phyloP scores from a whole-genome alignment of 2,888 invertebrate species.

The Harmothoe impar region DNA sequence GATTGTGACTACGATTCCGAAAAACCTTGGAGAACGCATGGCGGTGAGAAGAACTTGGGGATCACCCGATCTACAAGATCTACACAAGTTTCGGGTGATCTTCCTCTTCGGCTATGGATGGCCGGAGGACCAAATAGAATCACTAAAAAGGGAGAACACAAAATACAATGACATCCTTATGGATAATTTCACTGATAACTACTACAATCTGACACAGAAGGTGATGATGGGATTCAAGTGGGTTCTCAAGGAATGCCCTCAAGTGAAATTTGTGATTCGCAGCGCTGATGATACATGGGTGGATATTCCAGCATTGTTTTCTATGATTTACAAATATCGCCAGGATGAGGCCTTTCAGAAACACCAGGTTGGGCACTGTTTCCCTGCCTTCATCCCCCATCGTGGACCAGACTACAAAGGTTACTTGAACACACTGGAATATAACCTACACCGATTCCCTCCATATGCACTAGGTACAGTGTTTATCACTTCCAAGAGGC shows the following conservation, averaged over 20 bases:
- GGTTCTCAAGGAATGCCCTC: slow-evolving; percentile 11
- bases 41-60: not conserved
- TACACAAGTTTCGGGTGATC: not conserved
- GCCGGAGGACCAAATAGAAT: not conserved
- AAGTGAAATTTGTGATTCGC: not conserved
- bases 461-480: slow-evolving; percentile 24
- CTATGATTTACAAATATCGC: not conserved
- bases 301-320: not conserved
- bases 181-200: slow-evolving; percentile 23
- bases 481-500: not conserved
- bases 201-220: slow-evolving; percentile 27
- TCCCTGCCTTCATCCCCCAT: not conserved
- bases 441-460: not conserved
- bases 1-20: not conserved
- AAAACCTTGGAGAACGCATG: not conserved
- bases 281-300: slow-evolving; percentile 42
- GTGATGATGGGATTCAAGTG: slow-evolving; percentile 28
- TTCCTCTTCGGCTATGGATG: slow-evolving; percentile 20
- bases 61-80: not conserved
- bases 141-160: not conserved
- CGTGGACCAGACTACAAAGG: not conserved
- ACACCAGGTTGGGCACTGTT: slow-evolving; percentile 21
- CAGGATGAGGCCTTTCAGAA: not conserved
- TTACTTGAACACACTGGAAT: not conserved
- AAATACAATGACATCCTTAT: not conserved